Base-by-base conservation (phyloP, 2,797 vertebrate species). In the Sebastes iracundus region DNA sequence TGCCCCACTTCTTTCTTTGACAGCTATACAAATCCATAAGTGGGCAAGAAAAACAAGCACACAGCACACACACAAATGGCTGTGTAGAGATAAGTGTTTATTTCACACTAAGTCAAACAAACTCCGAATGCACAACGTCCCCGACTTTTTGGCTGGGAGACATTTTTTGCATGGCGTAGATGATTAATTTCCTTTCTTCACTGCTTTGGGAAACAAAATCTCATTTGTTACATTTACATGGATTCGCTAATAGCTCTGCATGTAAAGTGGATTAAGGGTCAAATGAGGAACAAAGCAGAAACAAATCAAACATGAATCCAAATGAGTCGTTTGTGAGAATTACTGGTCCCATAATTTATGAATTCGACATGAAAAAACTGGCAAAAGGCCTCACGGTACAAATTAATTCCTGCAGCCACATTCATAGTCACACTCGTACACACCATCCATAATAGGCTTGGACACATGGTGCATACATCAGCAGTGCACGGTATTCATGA, bases 251-350 rank as follows among this genome's bases (percentile, higher is more conserved):
- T 69, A 87, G 75, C 55, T 71, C 66, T 23, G 70, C 73, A 38
- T 14, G 82, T 69, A 72, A 72, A 86, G 55, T 68, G 71, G 84
- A 86, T 75, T 30, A 56, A 71, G 82, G 88, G 90, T 92, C 87
- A 93, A 90, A 91, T 20, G 28, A 56, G 72, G 72, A 87, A 83
- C 82, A 88, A 84, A 89, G 82, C 77, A 60, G 67, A 72, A 86
- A 80, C 68, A 81, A 84, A 90, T 91, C 81, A 85, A 82, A 83
- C 82, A 89, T 82, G 83, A 91, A 93, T 87, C 75, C 77, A 87
- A 92, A 90, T 85, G 77, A 90, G 80, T 79, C 79, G 22, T 91
- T 84, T 84, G 73, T 64, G 72, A 78, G 73, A 91, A 90, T 86
- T 79, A 83, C 79, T 38, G 53, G 61, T 77, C 60, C 23, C 58